Base-by-base conservation (phyloP, 2,113 vertebrate genomes). In the Gnathonemus longibarbis region DNA sequence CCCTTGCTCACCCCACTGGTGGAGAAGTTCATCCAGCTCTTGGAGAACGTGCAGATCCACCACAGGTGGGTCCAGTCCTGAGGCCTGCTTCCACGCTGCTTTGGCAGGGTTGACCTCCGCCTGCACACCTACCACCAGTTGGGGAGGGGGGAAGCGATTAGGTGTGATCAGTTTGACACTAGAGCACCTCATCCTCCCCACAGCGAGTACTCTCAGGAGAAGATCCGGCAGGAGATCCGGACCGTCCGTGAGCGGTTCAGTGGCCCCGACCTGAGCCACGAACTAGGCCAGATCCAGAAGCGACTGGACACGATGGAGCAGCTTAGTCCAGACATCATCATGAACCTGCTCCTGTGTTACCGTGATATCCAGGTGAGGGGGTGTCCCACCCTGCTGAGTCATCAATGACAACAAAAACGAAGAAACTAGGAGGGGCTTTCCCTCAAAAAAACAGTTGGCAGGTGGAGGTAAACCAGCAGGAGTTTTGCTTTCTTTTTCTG, bases 231-330 rank as follows among this genome's bases (percentile, higher is more conserved):
- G 17, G 96, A 98, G 90, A 98, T 98, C 90, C 96, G 97, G 2
- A 93, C 93, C 93, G 97, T 96, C 0, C 95, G 97, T 88, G 97
- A 98, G 92, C 92, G 94, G 8, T 97, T 96, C 94, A 95, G 94
- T 0, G 97, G 97, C n/a, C 90, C 91, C 66, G 95, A 94, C 87
- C 95, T 98, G 90, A 97, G 96, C 58, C 94, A 93, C 49, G 97
- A 98, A 91, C 93, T 98, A 90, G 93, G 93, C 35, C 94, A 92
- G 52, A 97, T 99, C 93, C 97, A 98, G 94, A 95, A 95, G 89
- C 95, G 97, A 5, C 94, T 99, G 92, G 97, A 99, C 93, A 97
- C 96, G 0, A 94, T 98, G n/a, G 98, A 98, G 92, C 95, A 98
- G 89, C 96, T 99, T 90, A 98, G 96, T 74, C 96, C 97, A 0